These are phyloP conservation scores for Eupithecia vulgata DNA, from an alignment of 2,888 invertebrate species.

Conservation along the genomic window DNA sequence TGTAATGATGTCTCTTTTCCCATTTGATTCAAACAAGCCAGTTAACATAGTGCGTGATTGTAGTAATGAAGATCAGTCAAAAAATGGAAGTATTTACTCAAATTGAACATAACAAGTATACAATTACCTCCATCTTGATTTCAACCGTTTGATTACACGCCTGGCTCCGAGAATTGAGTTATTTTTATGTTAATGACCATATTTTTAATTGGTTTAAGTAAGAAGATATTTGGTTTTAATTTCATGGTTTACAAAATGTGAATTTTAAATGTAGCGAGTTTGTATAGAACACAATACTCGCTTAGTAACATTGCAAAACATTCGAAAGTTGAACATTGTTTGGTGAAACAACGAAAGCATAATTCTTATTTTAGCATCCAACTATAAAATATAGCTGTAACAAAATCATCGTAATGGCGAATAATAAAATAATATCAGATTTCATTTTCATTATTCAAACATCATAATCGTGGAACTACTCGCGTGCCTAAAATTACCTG, in stretches of 20 bases:
- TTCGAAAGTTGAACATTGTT: not conserved
- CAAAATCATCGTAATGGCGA: not conserved
- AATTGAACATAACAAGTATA: slow-evolving; percentile 59
- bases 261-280: not conserved
- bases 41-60: slow-evolving; percentile 58
- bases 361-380: not conserved
- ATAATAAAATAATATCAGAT: slow-evolving; percentile 20
- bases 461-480: slow-evolving; percentile 24
- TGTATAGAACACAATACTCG: not conserved
- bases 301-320: not conserved
- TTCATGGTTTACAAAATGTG: not conserved
- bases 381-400: not conserved
- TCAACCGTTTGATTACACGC: slow-evolving; percentile 43
- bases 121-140: slow-evolving; percentile 56
- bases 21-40: slow-evolving; percentile 9
- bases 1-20: not conserved
- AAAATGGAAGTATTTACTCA: slow-evolving; percentile 64
- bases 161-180: slow-evolving; percentile 28
- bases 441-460: slow-evolving; percentile 18
- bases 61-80: slow-evolving; percentile 65
- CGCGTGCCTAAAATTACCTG: slow-evolving; percentile 29
- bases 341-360: not conserved
- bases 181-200: slow-evolving; percentile 29
- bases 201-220: slow-evolving; percentile 26
- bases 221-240: slow-evolving; percentile 16